Conservation (phyloP, 2,113 vertebrate species). For the Gobio gobio region DNA sequence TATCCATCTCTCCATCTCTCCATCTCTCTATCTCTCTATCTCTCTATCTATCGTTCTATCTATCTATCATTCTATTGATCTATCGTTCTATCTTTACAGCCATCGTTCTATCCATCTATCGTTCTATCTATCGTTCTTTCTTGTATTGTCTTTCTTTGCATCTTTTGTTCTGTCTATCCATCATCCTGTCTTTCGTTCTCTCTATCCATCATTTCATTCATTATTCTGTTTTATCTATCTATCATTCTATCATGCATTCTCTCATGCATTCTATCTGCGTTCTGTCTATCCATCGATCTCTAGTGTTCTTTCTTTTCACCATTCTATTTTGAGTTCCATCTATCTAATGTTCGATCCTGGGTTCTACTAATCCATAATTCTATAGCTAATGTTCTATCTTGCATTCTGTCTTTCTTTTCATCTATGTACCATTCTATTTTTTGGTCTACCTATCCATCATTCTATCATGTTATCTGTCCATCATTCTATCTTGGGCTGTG, state of each 20-base stretch:
- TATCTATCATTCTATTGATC: neutral
- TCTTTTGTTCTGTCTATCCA: neutral
- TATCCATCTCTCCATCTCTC: too few relatives aligned
- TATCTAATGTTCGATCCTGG: neutral
- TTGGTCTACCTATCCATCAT: neutral
- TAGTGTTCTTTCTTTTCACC: neutral
- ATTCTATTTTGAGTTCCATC: neutral
- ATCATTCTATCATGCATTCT: neutral
- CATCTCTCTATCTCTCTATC: too few relatives aligned
- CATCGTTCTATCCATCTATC: too few relatives aligned
- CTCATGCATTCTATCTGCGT: too few relatives aligned
- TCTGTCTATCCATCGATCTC: neutral
- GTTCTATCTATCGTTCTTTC: neutral
- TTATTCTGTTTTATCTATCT: neutral
- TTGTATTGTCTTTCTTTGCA: neutral
- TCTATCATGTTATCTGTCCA: neutral
- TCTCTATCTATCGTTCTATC: too few relatives aligned
- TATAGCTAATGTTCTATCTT: neutral
- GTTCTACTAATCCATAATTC: neutral
- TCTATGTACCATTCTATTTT: neutral
- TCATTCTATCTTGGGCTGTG: neutral
- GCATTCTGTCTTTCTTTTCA: neutral
- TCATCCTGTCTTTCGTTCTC: neutral
- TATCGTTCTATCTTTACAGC: neutral
- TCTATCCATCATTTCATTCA: neutral